These are phyloP conservation scores for Papilio demoleus DNA, from an alignment of 2,888 invertebrate genomes.

Conservation along the genomic window DNA sequence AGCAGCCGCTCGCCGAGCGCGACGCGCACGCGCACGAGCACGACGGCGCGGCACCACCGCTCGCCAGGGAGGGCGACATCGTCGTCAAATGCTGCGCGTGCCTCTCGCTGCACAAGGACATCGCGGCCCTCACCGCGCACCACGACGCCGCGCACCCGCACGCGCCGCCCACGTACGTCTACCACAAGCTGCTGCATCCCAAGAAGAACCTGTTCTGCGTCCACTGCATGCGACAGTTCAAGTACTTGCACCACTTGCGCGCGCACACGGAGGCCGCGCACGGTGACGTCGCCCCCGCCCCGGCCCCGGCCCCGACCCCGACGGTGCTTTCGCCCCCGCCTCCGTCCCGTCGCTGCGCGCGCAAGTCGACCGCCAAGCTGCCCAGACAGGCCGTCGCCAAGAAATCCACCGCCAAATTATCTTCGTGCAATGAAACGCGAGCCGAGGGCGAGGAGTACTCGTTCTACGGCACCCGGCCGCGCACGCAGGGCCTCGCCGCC, in stretches of 20 bases:
- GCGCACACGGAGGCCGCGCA: slow-evolving; percentile 58
- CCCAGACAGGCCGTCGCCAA: slow-evolving; percentile 56
- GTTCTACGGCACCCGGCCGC: slow-evolving; percentile 76
- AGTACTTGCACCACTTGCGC: slow-evolving; percentile 54
- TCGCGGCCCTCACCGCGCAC: slow-evolving; percentile 64
- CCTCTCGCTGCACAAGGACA: slow-evolving; percentile 55
- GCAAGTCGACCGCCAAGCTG: slow-evolving; percentile 80
- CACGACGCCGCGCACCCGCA: slow-evolving; percentile 57
- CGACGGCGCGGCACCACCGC: slow-evolving; percentile 52
- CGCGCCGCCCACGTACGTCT: slow-evolving; percentile 56
- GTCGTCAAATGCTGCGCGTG: slow-evolving; percentile 78
- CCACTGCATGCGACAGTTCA: slow-evolving; percentile 56
- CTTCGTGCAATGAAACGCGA: slow-evolving; percentile 52
- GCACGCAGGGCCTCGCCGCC: slow-evolving; percentile 62
- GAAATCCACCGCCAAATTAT: slow-evolving; percentile 68
- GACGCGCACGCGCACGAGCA: slow-evolving; percentile 57
- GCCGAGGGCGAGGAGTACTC: slow-evolving; percentile 62
- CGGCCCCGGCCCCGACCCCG: slow-evolving; percentile 3
- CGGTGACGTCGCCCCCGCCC: slow-evolving; percentile 49
- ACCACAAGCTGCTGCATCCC: slow-evolving; percentile 54
- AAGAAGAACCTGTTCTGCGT: slow-evolving; percentile 53
- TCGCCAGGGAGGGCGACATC: slow-evolving; percentile 62
- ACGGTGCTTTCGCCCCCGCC: slow-evolving; percentile 27
- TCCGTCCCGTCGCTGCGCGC: slow-evolving; percentile 55
- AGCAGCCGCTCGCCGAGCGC: slow-evolving; percentile 51